phyloP scores from a whole-genome alignment of 2,888 invertebrate species.

The Limnephilus rhombicus region DNA sequence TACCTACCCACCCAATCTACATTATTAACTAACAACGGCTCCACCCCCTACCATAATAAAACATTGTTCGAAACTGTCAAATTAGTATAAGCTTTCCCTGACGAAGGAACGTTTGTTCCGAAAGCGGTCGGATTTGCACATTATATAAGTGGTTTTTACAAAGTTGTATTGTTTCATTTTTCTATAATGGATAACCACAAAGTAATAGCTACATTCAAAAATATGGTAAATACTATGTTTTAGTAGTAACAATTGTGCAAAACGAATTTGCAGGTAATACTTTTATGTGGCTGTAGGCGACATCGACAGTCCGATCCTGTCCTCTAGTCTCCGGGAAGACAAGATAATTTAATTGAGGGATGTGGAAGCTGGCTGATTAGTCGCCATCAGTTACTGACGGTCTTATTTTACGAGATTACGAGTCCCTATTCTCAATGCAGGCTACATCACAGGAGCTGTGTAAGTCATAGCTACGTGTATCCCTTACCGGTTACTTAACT shows the following conservation, averaged over 20 bases:
- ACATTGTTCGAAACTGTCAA: no score
- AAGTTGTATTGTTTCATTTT: no score
- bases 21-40: no score
- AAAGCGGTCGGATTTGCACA: no score
- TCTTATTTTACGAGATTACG: neutral
- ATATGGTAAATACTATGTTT: neutral
- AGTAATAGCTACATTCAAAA: no score
- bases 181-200: no score
- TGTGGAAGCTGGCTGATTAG: slow-evolving; percentile 19
- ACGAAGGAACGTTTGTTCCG: no score
- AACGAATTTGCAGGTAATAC: neutral
- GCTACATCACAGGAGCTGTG: neutral
- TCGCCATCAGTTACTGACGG: slow-evolving; percentile 12
- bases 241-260: neutral
- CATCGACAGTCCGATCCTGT: neutral
- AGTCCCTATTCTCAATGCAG: neutral
- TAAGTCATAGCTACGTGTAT: neutral
- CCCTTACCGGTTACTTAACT: neutral
- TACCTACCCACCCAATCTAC: no score
- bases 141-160: no score
- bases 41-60: no score
- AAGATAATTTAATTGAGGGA: slow-evolving; percentile 33
- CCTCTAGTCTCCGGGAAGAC: neutral
- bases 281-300: no score
- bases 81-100: no score